Percentiles rank a stretch among this genome's conserved stretches.
These are phyloP conservation scores for Dendroctonus ponderosae DNA, from an alignment of 1,140 invertebrate genomes.

Conservation along the genomic window DNA sequence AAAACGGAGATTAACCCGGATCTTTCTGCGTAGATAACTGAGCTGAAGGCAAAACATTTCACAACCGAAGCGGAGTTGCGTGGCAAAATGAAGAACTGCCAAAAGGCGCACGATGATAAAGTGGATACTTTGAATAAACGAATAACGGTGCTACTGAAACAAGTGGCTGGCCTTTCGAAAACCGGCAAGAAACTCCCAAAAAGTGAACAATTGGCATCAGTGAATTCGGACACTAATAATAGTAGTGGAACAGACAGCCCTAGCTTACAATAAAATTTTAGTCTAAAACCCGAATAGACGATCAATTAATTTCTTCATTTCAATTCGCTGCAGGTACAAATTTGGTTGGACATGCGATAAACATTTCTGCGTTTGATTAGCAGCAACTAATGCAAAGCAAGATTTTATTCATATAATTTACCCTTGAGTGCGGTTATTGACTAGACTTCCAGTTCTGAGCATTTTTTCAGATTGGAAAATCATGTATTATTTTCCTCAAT, in stretches of 20 bases:
- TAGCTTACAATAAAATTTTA: constrained; percentile 46
- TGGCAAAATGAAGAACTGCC: constrained; percentile 76
- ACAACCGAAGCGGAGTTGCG: constrained; percentile 83
- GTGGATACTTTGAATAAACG: constrained; percentile 75
- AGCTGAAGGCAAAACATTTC: constrained; percentile 89
- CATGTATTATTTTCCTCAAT: no score
- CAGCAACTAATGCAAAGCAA: no score
- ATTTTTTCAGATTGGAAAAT: no score
- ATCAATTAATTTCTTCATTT: no score
- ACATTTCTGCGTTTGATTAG: no score
- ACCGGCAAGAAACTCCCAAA: constrained; percentile 59
- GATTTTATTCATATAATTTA: no score
- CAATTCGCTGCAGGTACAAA: no score
- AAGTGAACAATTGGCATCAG: constrained; percentile 39
- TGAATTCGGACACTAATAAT: constrained; percentile 61
- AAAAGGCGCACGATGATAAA: constrained; percentile 80
- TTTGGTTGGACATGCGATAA: no score
- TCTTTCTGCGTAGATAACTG: constrained; percentile 71
- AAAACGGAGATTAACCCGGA: neutral
- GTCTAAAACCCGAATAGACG: no score
- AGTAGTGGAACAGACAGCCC: constrained; percentile 76
- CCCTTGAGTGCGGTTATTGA: no score
- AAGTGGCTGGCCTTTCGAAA: constrained; percentile 82
- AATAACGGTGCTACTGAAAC: constrained; percentile 75
- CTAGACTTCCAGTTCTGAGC: no score